Base-by-base conservation (phyloP, 2,113 vertebrate species). In the Ardeotis arabs region DNA sequence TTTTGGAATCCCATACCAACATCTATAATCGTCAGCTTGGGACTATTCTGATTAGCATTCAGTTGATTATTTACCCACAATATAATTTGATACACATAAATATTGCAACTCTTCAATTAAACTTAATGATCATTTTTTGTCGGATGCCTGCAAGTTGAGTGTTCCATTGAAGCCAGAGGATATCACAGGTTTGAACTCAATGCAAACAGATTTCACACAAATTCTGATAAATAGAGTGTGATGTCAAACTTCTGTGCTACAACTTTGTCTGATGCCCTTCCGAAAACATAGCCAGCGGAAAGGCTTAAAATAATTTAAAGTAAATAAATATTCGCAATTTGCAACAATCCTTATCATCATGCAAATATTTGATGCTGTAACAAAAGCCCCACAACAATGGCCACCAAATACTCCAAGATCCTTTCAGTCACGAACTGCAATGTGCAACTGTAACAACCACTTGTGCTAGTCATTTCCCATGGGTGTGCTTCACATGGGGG, bases 401-500 rank as follows among this genome's bases (percentile, higher is more conserved):
- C 33, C 60, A 86, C 8, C 59, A 73, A 83, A 87, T 47, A 7
- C 44, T 76, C 58, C 1, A 76, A 41, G 52, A 82, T 29, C 4
- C 44, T 77, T 73, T 62, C 50, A 72, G 63, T 37, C 31, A 74
- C 35, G 39, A 76, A 59, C 44, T 39, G 58, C 47, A 73, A 24
- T 2, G 9, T 29, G 49, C 62, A 90, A 18, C 63, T 69, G 8
- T 39, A 92, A 81, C 60, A 87, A 75, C 62, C 59, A 72, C 73
- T 96, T 96, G 67, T 77, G 58, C 60, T 49, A 86, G 87, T 83
- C 86, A 89, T 7, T 63, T 89, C 66, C 85, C 84, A 89, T 3
- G 49, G n/a, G 74, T 14, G 4, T 87, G 45, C 70, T 94, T 93
- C 4, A 3, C 45, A 12, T 23, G 35, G 41, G 35, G 84, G 83